A percentile compares a stretch with the other conserved stretches of the same genome.
These are phyloP conservation scores for Atlantisia rogersi DNA, from an alignment of 2,113 vertebrate genomes.

Conservation along the genomic window DNA sequence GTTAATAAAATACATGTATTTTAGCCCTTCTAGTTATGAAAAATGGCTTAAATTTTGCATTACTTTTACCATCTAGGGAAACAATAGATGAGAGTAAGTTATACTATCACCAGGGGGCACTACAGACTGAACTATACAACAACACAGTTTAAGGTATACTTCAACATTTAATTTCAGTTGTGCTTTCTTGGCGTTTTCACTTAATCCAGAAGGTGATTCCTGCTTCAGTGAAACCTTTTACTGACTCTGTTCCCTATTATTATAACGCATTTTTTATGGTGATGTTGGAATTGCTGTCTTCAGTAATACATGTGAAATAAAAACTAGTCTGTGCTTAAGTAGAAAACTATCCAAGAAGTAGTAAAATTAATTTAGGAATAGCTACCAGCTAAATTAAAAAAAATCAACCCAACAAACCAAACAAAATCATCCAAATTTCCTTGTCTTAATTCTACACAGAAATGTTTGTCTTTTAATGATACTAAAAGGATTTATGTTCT, in stretches of 20 bases:
- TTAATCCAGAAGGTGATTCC: not conserved
- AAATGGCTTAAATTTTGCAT: not conserved
- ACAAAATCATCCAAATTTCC: not conserved
- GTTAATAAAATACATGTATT: not conserved
- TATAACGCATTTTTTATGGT: not conserved
- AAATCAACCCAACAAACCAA: not conserved
- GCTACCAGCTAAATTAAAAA: not conserved
- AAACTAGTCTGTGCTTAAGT: no score
- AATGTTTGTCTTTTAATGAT: not conserved
- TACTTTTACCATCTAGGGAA: not conserved
- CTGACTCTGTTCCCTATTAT: not conserved
- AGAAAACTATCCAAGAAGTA: not conserved
- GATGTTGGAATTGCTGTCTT: not conserved
- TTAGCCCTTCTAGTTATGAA: not conserved
- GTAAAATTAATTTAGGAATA: not conserved
- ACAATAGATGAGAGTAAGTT: not conserved
- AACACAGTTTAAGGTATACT: not conserved
- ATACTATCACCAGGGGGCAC: constrained; percentile 21
- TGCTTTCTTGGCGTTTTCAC: not conserved
- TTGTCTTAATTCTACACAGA: not conserved
- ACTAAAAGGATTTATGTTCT: not conserved
- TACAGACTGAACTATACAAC: not conserved
- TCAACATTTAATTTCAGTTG: not conserved
- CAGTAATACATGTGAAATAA: not conserved
- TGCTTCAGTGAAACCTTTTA: not conserved